Base-by-base conservation (phyloP, 2,797 vertebrate species). In the Uromys caudimaculatus region DNA sequence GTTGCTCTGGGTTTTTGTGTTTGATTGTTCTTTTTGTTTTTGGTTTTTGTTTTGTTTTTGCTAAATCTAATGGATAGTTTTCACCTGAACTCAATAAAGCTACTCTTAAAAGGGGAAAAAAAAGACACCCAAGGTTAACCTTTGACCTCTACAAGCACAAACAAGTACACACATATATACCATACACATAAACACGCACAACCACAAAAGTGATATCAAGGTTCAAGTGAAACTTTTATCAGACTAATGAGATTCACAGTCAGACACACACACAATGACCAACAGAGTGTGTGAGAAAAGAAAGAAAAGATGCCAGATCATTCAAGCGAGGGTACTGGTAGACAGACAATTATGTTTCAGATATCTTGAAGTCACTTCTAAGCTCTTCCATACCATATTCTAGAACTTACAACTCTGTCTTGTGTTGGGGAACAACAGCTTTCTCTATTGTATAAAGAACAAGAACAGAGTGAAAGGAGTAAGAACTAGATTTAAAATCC, bases 401-500 rank as follows among this genome's bases (percentile, higher is more conserved):
- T 27, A 38, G 85, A 93, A 90, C 27, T 54, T 44, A 79, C 27
- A 91, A 62, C 32, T 60, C 27, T 79, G 78, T 19, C 14, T 69
- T 2, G 2, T 73, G 47, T 69, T 62, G 94, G 84, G 79, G 86
- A 91, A 91, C 11, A 89, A 94, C 3, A 64, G 23, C 76, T 60
- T 93, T 60, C 78, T 32, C 71, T 89, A 21, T 27, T 82, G 3
- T 41, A 41, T 91, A 64, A 44, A 94, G 4, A 88, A 93, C 4
- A 89, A 16, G 52, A 58, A 29, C 27, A 89, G 56, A 89, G n/a
- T 60, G 62, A 85, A 82, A 89, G 35, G 16, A 73, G 4, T 62
- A 82, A 84, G 32, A 2, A 64, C 67, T 41, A 44, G 50, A 52
- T 89, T 91, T 75, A 89, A 96, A 91, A 86, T 81, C 73, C 7